phyloP scores from a whole-genome alignment of 2,797 vertebrate species.

The Todus mexicanus region DNA sequence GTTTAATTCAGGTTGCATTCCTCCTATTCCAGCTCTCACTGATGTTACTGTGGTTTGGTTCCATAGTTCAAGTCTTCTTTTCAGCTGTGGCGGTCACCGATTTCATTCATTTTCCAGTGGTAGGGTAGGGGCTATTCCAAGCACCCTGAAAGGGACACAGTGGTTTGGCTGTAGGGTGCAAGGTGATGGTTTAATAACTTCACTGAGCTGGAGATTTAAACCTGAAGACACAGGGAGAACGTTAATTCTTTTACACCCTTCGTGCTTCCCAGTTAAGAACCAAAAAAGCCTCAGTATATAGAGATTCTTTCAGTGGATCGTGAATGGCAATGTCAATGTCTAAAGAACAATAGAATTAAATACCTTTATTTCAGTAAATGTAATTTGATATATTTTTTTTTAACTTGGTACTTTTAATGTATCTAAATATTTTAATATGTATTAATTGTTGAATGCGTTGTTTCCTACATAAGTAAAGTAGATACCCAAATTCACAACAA shows the following conservation, averaged over 20 bases:
- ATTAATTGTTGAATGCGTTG: neutral
- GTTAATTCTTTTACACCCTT: neutral
- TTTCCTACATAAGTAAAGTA: neutral
- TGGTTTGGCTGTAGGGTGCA: neutral
- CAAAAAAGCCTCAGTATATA: neutral
- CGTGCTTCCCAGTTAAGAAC: neutral
- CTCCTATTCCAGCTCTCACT: neutral
- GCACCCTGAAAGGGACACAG: neutral
- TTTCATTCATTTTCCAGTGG: neutral
- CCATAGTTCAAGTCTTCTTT: neutral
- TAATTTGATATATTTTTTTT: neutral
- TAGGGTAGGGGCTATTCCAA: neutral
- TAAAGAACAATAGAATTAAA: neutral
- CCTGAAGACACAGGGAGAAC: neutral
- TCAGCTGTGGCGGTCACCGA: accelerated
- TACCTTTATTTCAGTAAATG: neutral
- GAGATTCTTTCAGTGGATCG: neutral
- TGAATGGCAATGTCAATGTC: neutral
- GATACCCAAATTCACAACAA: neutral
- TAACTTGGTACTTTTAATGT: neutral
- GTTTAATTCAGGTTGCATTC: neutral
- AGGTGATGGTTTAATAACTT: neutral
- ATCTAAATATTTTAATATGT: neutral
- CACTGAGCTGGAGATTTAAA: neutral
- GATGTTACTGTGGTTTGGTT: neutral